phyloP scores from a whole-genome alignment of 2,888 invertebrate species.

The Sisyra terminalis region DNA sequence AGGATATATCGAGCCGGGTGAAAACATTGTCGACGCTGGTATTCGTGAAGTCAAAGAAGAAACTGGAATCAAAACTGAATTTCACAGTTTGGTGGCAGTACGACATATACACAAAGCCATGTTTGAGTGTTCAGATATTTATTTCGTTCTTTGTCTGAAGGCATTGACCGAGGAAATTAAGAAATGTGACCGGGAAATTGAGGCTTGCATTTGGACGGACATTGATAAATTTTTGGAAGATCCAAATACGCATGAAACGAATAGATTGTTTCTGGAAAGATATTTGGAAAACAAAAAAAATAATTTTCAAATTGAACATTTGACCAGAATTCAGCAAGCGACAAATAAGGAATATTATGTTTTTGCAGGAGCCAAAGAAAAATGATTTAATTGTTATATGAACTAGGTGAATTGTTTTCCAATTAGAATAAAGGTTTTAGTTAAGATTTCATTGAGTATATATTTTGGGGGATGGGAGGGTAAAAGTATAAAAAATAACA shows the following conservation, averaged over 20 bases:
- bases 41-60: constrained; percentile 81
- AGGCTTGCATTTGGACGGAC: constrained; percentile 68
- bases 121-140: constrained; percentile 77
- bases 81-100: constrained; percentile 56
- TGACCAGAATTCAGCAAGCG: no score
- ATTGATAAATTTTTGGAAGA: constrained; percentile 52
- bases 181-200: constrained; percentile 62
- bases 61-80: constrained; percentile 64
- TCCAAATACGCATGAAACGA: constrained; percentile 55
- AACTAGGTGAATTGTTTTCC: no score
- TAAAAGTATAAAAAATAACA: no score
- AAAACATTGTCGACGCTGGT: constrained; percentile 67
- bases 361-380: no score
- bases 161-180: constrained; percentile 44
- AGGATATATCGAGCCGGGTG: constrained; percentile 81
- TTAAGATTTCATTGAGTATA: no score
- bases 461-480: no score
- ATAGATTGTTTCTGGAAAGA: constrained; percentile 47
- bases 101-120: constrained; percentile 61
- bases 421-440: no score
- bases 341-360: no score
- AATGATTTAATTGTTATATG: no score
- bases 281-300: constrained; percentile 46
- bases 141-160: constrained; percentile 56
- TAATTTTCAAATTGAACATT: constrained; percentile 17